Conservation (phyloP, 2,113 vertebrate genomes). For the Zapus hudsonius region DNA sequence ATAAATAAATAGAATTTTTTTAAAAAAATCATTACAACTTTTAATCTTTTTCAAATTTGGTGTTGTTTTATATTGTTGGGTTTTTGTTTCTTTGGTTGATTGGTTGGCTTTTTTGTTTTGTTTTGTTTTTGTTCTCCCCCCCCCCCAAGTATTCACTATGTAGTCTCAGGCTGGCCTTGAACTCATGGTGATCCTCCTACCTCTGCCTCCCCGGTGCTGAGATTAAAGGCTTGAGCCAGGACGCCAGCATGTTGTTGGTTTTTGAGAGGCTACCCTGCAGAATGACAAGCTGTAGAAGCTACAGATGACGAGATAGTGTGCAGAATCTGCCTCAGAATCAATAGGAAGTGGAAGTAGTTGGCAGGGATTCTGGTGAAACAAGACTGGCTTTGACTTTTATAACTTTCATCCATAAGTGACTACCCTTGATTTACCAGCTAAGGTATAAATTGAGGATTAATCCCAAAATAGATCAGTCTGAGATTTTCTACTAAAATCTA, state of each 20-base stretch:
- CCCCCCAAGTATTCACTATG: no score
- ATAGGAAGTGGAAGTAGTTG: background rate
- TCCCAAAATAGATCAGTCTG: background rate
- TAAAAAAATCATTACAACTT: background rate
- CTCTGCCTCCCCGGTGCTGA: no score
- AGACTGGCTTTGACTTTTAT: background rate
- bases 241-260: background rate
- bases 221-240: no score
- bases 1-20: no score
- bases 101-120: background rate
- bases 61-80: background rate
- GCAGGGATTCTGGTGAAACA: background rate
- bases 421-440: background rate
- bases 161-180: no score
- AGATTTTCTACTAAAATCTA: background rate
- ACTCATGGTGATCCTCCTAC: no score
- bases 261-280: background rate
- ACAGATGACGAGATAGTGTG: background rate
- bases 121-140: no score
- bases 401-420: background rate
- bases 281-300: background rate
- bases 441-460: background rate
- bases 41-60: background rate
- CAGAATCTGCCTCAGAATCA: conserved; percentile 14
- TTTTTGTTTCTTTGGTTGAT: background rate